Base-by-base conservation (phyloP, 2,113 vertebrate genomes). In the Ceyx melanurus region DNA sequence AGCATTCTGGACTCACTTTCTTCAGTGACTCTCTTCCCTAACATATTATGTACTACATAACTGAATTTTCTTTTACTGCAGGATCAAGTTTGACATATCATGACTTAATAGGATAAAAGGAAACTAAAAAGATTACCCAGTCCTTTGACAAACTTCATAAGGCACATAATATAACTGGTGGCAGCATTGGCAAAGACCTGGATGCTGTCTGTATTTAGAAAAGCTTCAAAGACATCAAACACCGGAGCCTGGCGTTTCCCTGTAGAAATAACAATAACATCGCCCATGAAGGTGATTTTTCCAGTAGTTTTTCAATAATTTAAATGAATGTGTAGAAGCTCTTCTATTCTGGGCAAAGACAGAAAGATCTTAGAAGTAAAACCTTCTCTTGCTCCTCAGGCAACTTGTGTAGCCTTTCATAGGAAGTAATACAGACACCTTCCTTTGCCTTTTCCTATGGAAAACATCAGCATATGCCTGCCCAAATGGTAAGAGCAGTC, bases 71-170 rank as follows among this genome's bases (percentile, higher is more conserved):
- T 15, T 67, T 20, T 78, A 82, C 28, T 60, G 42, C 10, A 50
- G 62, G 10, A 68, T 51, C 26, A 73, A 45, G 21, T 56, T 33
- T 66, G 68, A 89, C 29, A 20, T 62, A 80, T 7, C 9, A 54
- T 46, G 8, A 37, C 29, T 83, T 93, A 67, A 71, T 5, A 82
- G 45, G 33, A 54, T 12, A 35, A 62, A 76, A 86, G 26, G 56
- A 89, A 88, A 46, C 35, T 28, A 37, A 67, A 73, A 68, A 60
- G 33, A 86, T 97, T 95, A 99, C 99, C 99, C 96, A 99, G 97
- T 64, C 99, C 99, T 97, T 99, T 99, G 92, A 99, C 98, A 94
- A 99, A 99, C 97, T 99, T 99, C 99, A 99, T 99, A 97, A 99
- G 99, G 97, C 99, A 99, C 98, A 99, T 99, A 98, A 99, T 99